A percentile compares a stretch with the other conserved stretches of the same genome.
Conservation (phyloP, 2,888 invertebrate genomes). For the Lysandra bellargus region DNA sequence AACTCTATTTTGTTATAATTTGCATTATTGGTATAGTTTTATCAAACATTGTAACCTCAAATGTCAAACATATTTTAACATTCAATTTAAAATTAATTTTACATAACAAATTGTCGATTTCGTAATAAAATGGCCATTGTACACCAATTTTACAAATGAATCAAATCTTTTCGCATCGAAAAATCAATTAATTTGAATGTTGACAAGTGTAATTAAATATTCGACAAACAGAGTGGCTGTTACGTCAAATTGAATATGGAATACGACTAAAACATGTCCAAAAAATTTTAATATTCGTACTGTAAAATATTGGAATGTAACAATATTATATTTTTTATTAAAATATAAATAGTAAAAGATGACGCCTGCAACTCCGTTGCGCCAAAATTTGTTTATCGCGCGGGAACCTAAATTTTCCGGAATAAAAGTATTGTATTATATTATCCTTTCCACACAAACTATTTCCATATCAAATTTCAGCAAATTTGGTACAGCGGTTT, state of each 20-base stretch:
- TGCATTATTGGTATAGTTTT: no score
- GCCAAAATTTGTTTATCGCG: no score
- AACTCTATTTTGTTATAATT: no score
- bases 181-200: not conserved
- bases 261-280: not conserved
- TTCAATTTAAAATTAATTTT: not conserved
- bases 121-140: not conserved
- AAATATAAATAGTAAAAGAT: no score
- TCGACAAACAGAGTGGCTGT: not conserved
- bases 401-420: no score
- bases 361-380: no score
- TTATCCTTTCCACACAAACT: no score
- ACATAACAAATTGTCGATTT: not conserved
- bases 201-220: constrained; percentile 19
- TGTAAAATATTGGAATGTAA: not conserved
- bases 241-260: not conserved
- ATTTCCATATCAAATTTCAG: no score
- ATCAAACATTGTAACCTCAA: no score
- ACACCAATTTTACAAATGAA: not conserved
- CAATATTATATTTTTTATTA: not conserved
- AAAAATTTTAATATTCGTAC: not conserved
- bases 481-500: no score
- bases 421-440: no score
- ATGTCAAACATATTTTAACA: not conserved
- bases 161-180: not conserved